These are phyloP conservation scores for Anniella stebbinsi DNA, from an alignment of 2,797 vertebrate species.

Conservation along the genomic window DNA sequence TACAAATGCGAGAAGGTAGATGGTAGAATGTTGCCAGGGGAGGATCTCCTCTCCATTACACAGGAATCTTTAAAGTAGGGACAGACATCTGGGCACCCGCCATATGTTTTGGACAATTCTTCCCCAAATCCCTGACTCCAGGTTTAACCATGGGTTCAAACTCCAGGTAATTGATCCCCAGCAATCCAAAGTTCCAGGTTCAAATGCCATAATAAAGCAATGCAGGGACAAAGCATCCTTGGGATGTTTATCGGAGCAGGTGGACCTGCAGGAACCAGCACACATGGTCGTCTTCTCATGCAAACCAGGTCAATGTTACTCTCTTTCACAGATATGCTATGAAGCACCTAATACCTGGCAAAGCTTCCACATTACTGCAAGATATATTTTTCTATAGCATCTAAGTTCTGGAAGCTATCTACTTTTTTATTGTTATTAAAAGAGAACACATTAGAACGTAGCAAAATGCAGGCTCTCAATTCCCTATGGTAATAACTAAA, in stretches of 20 bases:
- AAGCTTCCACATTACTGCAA: background rate
- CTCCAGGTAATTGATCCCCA: no score
- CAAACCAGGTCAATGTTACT: background rate
- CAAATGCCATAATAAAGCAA: no score
- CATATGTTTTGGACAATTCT: no score
- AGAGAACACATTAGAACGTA: slow-evolving; percentile 10
- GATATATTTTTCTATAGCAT: background rate
- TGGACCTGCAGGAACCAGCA: no score
- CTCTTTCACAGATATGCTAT: background rate
- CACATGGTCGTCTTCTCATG: no score
- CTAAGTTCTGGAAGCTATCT: background rate
- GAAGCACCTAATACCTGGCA: background rate
- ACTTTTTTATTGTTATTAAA: background rate
- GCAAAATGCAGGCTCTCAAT: background rate
- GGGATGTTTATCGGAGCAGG: no score
- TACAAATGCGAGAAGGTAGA: background rate
- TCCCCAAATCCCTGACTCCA: no score
- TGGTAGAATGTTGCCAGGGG: background rate
- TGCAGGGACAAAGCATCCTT: no score
- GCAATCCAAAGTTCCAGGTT: no score
- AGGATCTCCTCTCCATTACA: background rate
- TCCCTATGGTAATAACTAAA: background rate
- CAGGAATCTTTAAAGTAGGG: background rate
- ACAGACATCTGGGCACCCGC: no score
- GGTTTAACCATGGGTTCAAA: no score